phyloP scores from a whole-genome alignment of 2,113 vertebrate genomes.

The Chunga burmeisteri region DNA sequence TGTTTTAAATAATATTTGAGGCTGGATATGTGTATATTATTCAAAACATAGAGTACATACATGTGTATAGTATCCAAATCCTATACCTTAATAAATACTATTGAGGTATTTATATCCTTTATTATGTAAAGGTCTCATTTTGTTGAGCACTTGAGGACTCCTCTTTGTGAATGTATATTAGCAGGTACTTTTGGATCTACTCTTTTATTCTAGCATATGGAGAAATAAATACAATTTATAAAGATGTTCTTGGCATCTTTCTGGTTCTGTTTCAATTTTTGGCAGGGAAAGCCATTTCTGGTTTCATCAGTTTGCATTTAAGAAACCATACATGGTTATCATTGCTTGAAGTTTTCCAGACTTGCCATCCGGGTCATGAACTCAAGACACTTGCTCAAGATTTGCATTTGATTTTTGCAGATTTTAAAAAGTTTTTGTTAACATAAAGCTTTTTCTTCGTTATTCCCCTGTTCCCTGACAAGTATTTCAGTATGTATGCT shows the following conservation, averaged over 20 bases:
- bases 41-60: neutral
- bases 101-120: neutral
- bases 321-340: conserved; percentile 42
- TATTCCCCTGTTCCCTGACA: neutral
- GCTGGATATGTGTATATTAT: neutral
- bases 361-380: neutral
- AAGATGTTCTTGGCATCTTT: conserved; percentile 32
- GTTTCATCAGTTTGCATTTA: conserved; percentile 22
- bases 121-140: neutral
- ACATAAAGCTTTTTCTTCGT: neutral
- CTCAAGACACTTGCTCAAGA: neutral
- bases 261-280: conserved; percentile 29
- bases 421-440: neutral
- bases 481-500: neutral
- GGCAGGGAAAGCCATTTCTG: conserved; percentile 25
- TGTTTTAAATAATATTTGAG: neutral
- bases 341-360: neutral
- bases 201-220: conserved; percentile 11
- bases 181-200: conserved; percentile 8
- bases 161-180: neutral
- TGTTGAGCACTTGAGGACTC: neutral
- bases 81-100: neutral
- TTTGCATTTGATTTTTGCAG: neutral
- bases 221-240: conserved; percentile 46
- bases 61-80: neutral